Percentiles rank a stretch among this genome's conserved stretches.
Conservation (phyloP, 2,888 invertebrate species). For the Andrena fulva region DNA sequence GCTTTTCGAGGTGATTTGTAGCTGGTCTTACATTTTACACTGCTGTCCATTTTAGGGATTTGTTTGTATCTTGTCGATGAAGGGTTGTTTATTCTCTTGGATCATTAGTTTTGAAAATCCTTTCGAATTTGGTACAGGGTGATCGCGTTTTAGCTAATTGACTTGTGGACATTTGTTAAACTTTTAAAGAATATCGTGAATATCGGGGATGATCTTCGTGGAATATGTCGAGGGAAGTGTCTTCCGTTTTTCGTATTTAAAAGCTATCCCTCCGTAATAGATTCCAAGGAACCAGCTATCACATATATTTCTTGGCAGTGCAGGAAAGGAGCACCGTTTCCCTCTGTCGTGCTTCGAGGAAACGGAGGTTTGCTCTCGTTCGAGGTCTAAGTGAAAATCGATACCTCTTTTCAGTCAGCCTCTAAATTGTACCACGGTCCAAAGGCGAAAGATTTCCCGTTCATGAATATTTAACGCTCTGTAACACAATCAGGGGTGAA, state of each 20-base stretch:
- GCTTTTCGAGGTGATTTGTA: no score
- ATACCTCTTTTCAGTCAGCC: conserved; percentile 37
- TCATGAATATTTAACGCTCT: conserved; percentile 55
- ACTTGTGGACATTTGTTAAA: conserved; percentile 2
- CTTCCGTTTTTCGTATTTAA: neutral
- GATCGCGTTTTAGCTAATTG: conserved; percentile 30
- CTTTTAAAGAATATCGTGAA: neutral
- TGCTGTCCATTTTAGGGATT: no score
- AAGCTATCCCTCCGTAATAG: neutral
- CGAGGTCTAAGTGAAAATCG: conserved; percentile 51
- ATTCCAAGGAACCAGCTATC: neutral
- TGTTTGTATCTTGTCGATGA: no score
- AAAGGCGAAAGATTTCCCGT: conserved; percentile 48
- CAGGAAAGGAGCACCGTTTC: neutral
- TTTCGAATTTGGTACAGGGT: conserved; percentile 13
- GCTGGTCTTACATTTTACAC: no score
- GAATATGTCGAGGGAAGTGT: no score
- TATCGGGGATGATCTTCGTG: neutral
- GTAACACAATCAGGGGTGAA: conserved; percentile 35
- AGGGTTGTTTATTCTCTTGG: no score
- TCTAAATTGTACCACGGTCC: conserved; percentile 37
- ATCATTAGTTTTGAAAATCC: no score
- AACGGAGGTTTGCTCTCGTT: conserved; percentile 17
- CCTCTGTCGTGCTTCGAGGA: neutral
- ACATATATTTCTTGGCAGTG: neutral